These are phyloP conservation scores for Ploceus nigricollis DNA, from an alignment of 2,113 vertebrate species.

Conservation along the genomic window DNA sequence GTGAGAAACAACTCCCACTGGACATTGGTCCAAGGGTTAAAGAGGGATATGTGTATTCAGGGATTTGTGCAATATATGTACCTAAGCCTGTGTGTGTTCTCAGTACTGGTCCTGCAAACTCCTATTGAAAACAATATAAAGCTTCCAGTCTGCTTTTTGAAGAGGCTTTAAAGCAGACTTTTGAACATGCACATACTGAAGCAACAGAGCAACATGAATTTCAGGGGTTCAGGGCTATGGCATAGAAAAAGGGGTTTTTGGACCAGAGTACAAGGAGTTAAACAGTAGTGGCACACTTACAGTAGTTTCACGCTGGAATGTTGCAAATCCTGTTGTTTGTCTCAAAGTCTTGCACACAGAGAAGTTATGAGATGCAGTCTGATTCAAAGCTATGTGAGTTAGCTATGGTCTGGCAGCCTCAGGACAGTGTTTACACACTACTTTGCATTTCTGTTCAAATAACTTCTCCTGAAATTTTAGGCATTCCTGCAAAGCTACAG, in stretches of 20 bases:
- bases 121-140: background rate
- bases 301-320: background rate
- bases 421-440: background rate
- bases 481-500: background rate
- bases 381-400: background rate
- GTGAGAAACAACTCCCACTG: background rate
- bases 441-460: background rate
- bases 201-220: background rate
- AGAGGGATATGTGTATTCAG: background rate
- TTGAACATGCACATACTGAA: background rate
- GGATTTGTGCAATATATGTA: background rate
- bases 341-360: background rate
- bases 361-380: background rate
- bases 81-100: background rate
- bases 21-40: background rate
- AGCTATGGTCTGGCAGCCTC: background rate
- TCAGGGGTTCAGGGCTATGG: background rate
- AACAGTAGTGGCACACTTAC: background rate
- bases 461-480: background rate
- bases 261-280: background rate
- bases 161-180: background rate
- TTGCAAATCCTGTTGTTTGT: background rate
- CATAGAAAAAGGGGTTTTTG: accelerated
- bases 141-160: background rate
- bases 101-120: background rate